Evolutionary conservation across 2,888 invertebrate genomes (phyloP).

Genomic region (Drosophila anomelani): DNA sequence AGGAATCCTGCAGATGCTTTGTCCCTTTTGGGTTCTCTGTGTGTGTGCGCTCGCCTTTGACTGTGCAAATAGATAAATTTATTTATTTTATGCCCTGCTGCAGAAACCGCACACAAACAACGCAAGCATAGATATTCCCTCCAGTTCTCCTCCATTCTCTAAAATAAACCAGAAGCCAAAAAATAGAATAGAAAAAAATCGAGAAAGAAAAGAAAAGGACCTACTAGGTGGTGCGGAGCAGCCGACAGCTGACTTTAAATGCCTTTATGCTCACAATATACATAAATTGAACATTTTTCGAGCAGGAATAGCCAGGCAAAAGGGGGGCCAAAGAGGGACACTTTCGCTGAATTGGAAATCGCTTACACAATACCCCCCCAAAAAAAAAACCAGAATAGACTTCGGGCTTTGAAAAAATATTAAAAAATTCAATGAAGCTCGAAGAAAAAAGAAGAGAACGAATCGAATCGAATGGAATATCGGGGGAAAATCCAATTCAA

Average conservation of each 20-base stretch:
- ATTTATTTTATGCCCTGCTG: constrained; percentile 73
- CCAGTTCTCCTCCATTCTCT: constrained; percentile 3
- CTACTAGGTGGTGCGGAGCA: neutral
- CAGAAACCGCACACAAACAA: constrained; percentile 51
- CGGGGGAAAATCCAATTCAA: constrained; percentile 6
- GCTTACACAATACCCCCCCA: constrained; percentile 32
- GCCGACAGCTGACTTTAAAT: constrained; percentile 60
- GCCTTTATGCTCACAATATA: constrained; percentile 57
- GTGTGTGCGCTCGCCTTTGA: constrained; percentile 68
- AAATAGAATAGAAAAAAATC: neutral
- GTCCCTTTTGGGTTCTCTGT: constrained; percentile 56
- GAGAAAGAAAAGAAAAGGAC: neutral
- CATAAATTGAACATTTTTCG: constrained; percentile 61
- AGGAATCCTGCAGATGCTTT: constrained; percentile 44
- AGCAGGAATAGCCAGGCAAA: neutral
- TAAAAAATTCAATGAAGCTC: constrained; percentile 43
- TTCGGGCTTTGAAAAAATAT: constrained; percentile 27
- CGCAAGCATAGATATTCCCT: constrained; percentile 26
- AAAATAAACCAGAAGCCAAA: constrained; percentile 36
- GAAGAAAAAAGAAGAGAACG: neutral
- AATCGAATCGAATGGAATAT: neutral
- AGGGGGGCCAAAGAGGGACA: constrained; percentile 7
- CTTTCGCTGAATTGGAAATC: constrained; percentile 46
- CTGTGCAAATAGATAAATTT: constrained; percentile 79
- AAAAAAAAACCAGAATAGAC: neutral